These are phyloP conservation scores for Tetramorium parvispinum DNA, from an alignment of 1,140 invertebrate genomes.

Conservation along the genomic window DNA sequence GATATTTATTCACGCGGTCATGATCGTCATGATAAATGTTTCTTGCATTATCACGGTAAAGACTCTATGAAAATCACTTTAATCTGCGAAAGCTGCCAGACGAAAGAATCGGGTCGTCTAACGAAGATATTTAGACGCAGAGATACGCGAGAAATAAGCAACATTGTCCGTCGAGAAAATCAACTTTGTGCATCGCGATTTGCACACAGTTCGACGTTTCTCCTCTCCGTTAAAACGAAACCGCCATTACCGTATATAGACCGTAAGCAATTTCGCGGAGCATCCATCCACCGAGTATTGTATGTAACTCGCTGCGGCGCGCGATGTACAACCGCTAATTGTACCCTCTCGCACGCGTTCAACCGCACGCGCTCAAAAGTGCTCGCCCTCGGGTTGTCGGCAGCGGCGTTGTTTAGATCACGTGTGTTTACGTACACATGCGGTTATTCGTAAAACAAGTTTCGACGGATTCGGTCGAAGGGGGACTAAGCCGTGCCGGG, in stretches of 20 bases:
- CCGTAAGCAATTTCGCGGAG: conserved; percentile 53
- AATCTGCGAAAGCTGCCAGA: neutral
- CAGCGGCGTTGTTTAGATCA: neutral
- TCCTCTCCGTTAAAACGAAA: conserved; percentile 45
- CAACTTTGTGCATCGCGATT: neutral
- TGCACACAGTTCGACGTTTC: conserved; percentile 47
- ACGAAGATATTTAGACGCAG: neutral
- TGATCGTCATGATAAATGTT: neutral
- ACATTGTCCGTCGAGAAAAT: conserved; percentile 4
- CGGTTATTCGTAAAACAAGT: conserved; percentile 64
- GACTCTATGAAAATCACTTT: neutral
- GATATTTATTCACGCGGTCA: neutral
- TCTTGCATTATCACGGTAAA: neutral
- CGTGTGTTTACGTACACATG: conserved; percentile 61
- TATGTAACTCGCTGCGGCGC: conserved; percentile 23
- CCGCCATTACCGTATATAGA: conserved; percentile 45
- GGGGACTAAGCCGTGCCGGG: conserved; percentile 27
- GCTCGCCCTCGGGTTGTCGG: neutral
- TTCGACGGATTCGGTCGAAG: conserved; percentile 43
- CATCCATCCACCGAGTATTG: conserved; percentile 32
- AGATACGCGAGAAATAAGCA: neutral
- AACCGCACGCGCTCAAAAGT: neutral
- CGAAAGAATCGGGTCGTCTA: neutral
- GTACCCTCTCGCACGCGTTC: conserved; percentile 34
- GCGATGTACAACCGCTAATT: conserved; percentile 18